phyloP scores from a whole-genome alignment of 2,113 vertebrate species.

The Porphyrio hochstetteri region DNA sequence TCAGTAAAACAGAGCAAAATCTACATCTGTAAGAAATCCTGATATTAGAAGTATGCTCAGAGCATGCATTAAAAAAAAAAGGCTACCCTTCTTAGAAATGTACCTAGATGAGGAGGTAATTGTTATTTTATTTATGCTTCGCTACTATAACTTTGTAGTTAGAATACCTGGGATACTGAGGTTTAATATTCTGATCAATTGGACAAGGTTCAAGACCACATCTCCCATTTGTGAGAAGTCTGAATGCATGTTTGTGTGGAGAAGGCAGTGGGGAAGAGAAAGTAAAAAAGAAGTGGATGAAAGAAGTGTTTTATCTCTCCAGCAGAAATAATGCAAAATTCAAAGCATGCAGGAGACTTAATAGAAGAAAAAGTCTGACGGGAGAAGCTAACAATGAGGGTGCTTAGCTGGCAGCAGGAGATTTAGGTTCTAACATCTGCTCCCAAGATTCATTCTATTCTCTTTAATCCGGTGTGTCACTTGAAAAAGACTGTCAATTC shows the following conservation, averaged over 20 bases:
- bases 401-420: slow-evolving; percentile 3
- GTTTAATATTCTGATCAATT: background rate
- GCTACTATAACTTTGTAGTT: background rate
- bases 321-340: background rate
- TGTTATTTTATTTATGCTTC: background rate
- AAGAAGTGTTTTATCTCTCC: background rate
- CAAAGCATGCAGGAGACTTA: background rate
- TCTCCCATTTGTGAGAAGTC: background rate
- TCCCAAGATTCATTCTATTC: slow-evolving; percentile 16
- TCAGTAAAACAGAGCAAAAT: background rate
- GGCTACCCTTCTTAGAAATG: background rate
- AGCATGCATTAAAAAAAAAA: background rate
- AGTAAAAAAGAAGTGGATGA: background rate
- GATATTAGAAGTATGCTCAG: background rate
- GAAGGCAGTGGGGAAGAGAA: background rate
- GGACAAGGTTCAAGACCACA: background rate
- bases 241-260: background rate
- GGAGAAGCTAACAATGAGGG: background rate
- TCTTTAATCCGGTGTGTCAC: slow-evolving; percentile 1
- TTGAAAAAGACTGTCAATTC: slow-evolving; percentile 39
- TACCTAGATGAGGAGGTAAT: background rate
- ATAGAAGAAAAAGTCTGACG: background rate
- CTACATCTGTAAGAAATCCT: background rate
- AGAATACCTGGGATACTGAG: background rate
- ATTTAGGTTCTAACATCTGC: slow-evolving; percentile 33